These are phyloP conservation scores for Diaperis boleti DNA, from an alignment of 2,888 invertebrate species.

Conservation along the genomic window DNA sequence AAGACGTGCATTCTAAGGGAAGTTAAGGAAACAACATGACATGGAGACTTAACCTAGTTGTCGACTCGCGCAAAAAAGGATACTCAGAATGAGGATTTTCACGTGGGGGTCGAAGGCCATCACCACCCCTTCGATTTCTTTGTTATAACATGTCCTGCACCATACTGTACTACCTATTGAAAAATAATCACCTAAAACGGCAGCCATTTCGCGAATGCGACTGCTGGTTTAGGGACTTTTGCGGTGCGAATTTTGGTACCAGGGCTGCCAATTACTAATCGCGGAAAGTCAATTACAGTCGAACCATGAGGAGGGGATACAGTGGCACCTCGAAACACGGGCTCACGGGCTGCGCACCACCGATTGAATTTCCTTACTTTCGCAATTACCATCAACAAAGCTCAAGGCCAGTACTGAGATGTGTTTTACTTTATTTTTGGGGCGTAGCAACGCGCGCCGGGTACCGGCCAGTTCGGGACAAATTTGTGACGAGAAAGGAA, in stretches of 20 bases:
- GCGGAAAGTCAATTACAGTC: too few species aligned
- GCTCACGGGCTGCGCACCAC: too few species aligned
- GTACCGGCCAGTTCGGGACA: too few species aligned
- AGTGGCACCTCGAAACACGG: too few species aligned
- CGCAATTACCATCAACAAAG: too few species aligned
- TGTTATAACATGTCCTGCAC: slow-evolving; percentile 92
- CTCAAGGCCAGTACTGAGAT: too few species aligned
- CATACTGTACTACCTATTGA: slow-evolving; percentile 92
- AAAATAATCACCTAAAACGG: slow-evolving; percentile 93
- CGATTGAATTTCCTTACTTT: too few species aligned
- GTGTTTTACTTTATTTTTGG: too few species aligned
- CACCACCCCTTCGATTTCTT: slow-evolving; percentile 93
- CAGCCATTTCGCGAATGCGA: slow-evolving; percentile 73
- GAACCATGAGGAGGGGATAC: too few species aligned
- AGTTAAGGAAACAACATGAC: slow-evolving; percentile 35
- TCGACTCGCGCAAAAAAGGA: slow-evolving; percentile 67
- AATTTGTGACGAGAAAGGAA: too few species aligned
- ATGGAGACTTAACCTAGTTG: slow-evolving; percentile 41
- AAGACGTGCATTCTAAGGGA: slow-evolving; percentile 72
- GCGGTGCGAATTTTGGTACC: not conserved
- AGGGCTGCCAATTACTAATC: not conserved
- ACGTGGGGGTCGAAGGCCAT: slow-evolving; percentile 93
- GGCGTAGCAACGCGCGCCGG: too few species aligned
- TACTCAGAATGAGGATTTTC: slow-evolving; percentile 91
- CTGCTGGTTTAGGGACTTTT: slow-evolving; percentile 29